Percentiles rank a stretch among this genome's conserved stretches.
Evolutionary conservation across 2,888 invertebrate species (phyloP).

Genomic region (Yponomeuta evonymella): DNA sequence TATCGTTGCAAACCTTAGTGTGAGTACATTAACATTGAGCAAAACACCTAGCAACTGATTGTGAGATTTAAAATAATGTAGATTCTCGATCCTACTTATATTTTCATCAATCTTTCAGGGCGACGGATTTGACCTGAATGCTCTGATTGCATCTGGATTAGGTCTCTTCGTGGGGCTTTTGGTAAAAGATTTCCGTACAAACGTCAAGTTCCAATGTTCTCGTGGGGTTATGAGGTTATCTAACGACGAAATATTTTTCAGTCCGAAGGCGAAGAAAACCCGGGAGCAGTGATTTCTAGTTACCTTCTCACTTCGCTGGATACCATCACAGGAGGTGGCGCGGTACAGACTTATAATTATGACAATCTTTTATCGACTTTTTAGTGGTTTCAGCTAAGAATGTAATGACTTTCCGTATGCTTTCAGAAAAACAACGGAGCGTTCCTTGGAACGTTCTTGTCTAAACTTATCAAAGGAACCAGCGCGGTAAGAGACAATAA

Average conservation of each 20-base stretch:
- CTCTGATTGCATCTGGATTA: constrained; percentile 57
- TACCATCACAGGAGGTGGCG: constrained; percentile 65
- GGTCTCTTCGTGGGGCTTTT: constrained; percentile 64
- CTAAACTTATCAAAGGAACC: constrained; percentile 58
- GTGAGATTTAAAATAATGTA: too few relatives aligned
- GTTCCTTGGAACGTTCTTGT: constrained; percentile 62
- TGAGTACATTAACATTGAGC: constrained; percentile 36
- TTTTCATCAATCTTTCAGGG: constrained; percentile 45
- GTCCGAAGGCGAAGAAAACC: constrained; percentile 66
- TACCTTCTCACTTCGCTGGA: constrained; percentile 63
- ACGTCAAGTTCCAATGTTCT: too few relatives aligned
- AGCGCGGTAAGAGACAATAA: constrained; percentile 45
- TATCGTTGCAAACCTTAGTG: constrained; percentile 62
- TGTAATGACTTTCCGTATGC: constrained; percentile 34
- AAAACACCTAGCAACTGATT: too few relatives aligned
- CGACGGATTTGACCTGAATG: constrained; percentile 63
- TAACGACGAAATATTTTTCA: constrained; percentile 25
- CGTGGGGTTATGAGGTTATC: too few relatives aligned
- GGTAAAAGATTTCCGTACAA: constrained; percentile 36
- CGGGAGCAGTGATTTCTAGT: constrained; percentile 59
- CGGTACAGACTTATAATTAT: constrained; percentile 42
- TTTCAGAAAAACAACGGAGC: constrained; percentile 66
- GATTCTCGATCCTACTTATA: background rate
- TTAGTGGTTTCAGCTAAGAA: background rate
- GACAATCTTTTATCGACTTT: constrained; percentile 11